Evolutionary conservation across 2,888 invertebrate genomes (phyloP).

Genomic region (Andricus quercusramuli): DNA sequence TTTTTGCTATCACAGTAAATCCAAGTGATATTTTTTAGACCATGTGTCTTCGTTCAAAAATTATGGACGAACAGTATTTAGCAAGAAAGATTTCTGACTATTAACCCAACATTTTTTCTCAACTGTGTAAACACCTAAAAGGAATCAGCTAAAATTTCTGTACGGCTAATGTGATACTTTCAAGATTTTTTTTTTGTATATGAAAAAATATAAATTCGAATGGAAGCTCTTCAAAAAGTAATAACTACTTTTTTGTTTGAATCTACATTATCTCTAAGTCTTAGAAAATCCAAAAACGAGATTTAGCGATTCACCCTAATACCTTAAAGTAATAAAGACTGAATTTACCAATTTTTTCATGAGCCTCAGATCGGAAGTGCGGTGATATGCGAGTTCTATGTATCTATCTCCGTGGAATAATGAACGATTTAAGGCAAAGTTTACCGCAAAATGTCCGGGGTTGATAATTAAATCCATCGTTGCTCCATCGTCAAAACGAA

Average conservation of each 20-base stretch:
- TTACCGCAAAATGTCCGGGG: constrained; percentile 41
- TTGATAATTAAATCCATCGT: constrained; percentile 32
- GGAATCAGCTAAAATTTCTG: not conserved
- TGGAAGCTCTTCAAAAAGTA: too few species aligned
- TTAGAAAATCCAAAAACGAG: not conserved
- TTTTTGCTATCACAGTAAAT: too few species aligned
- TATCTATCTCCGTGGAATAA: constrained; percentile 30
- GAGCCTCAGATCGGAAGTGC: constrained; percentile 28
- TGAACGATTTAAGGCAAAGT: constrained; percentile 23
- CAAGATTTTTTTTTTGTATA: not conserved
- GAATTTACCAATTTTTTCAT: constrained; percentile 4
- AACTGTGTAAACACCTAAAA: not conserved
- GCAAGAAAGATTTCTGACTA: too few species aligned
- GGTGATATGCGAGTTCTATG: constrained; percentile 16
- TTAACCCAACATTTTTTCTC: too few species aligned
- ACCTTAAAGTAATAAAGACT: constrained; percentile 4
- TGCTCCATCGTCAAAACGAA: constrained; percentile 36
- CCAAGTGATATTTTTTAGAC: too few species aligned
- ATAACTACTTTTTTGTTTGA: too few species aligned
- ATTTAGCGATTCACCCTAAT: not conserved
- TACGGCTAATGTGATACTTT: not conserved
- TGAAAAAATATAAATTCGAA: too few species aligned
- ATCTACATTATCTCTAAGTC: too few species aligned
- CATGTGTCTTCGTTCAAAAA: too few species aligned
- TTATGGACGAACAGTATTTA: too few species aligned